phyloP scores from a whole-genome alignment of 2,888 invertebrate genomes.

The Elysia crispata region DNA sequence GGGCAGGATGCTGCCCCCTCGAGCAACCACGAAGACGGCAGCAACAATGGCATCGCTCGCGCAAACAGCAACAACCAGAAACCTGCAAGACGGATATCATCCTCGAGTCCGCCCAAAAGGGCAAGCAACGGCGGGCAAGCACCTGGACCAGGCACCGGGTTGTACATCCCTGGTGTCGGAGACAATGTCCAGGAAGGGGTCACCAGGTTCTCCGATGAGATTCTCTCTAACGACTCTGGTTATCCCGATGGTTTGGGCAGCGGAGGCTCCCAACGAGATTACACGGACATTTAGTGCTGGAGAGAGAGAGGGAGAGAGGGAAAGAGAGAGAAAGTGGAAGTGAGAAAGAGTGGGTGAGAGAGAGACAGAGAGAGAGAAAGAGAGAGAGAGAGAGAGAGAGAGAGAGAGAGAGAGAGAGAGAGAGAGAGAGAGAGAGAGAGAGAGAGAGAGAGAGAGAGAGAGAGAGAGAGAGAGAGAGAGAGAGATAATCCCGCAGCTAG shows the following conservation, averaged over 20 bases:
- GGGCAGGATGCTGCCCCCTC: no score
- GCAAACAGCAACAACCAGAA: not conserved
- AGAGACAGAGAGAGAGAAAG: no score
- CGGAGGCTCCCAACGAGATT: constrained; percentile 64
- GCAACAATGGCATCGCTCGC: no score
- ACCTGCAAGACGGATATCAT: not conserved
- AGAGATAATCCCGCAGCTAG: no score
- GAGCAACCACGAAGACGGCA: no score
- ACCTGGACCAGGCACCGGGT: not conserved
- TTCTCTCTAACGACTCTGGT: constrained; percentile 59
- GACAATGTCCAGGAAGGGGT: constrained; percentile 65
- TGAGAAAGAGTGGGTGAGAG: constrained; percentile 26
- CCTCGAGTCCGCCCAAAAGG: constrained; percentile 47
- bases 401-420: no score
- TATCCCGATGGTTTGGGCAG: constrained; percentile 69
- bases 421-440: constrained; percentile 9
- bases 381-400: no score
- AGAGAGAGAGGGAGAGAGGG: constrained; percentile 52
- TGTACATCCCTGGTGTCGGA: not conserved
- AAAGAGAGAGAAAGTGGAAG: constrained; percentile 44
- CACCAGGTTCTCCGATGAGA: constrained; percentile 43
- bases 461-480: not conserved
- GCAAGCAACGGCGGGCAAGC: not conserved
- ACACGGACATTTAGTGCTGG: constrained; percentile 63
- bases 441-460: constrained; percentile 31